Conservation (phyloP, 2,113 vertebrate species). For the Aphyosemion australe region DNA sequence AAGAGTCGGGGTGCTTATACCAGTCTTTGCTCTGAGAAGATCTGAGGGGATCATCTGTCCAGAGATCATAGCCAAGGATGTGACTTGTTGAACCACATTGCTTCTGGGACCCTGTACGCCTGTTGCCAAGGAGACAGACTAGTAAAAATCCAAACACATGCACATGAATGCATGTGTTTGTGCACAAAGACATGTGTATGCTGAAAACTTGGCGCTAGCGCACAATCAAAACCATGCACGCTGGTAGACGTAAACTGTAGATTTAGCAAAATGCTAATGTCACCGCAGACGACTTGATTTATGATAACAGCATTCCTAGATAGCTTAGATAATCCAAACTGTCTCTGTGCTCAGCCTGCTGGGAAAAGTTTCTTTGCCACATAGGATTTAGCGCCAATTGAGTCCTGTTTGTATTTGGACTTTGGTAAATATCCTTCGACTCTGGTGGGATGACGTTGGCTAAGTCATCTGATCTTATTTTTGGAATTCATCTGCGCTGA, state of each 20-base stretch:
- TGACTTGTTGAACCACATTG: conserved; percentile 54
- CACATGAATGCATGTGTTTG: conserved; percentile 7
- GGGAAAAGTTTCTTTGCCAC: conserved; percentile 32
- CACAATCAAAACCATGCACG: conserved; percentile 51
- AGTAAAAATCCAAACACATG: conserved; percentile 50
- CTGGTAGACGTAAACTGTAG: conserved; percentile 30
- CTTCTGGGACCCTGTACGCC: conserved; percentile 46
- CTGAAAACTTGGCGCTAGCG: conserved; percentile 15
- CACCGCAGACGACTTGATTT: conserved; percentile 52
- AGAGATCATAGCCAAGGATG: conserved; percentile 64
- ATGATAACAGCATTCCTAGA: conserved; percentile 55
- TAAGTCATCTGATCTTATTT: conserved; percentile 37
- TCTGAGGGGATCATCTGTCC: conserved; percentile 71
- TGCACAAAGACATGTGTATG: conserved; percentile 14
- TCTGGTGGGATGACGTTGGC: conserved; percentile 49
- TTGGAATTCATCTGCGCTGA: conserved; percentile 49
- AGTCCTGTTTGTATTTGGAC: conserved; percentile 53
- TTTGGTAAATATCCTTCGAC: conserved; percentile 52
- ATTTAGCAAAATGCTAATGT: conserved; percentile 62
- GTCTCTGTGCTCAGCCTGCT: conserved; percentile 31
- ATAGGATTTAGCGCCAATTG: conserved; percentile 59
- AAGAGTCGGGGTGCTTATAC: conserved; percentile 60
- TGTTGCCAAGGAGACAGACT: conserved; percentile 56
- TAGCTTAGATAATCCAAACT: conserved; percentile 55
- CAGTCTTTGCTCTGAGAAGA: conserved; percentile 60